phyloP scores from a whole-genome alignment of 2,888 invertebrate species.

The Luperina testacea region DNA sequence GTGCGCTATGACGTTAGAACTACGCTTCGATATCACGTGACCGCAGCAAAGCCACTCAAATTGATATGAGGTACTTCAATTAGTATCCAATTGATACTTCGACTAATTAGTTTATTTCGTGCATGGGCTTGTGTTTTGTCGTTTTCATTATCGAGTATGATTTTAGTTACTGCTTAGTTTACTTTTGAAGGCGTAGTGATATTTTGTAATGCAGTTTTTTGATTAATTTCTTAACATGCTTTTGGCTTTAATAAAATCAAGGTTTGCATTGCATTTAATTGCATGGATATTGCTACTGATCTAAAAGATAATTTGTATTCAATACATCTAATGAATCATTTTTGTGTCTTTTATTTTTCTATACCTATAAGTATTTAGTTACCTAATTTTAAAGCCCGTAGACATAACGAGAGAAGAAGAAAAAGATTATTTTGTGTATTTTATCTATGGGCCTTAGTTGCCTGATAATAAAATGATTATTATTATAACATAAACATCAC shows the following conservation, averaged over 20 bases:
- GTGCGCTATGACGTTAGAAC: constrained; percentile 46
- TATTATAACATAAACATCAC: too few species aligned
- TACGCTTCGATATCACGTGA: constrained; percentile 62
- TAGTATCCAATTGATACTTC: constrained; percentile 63
- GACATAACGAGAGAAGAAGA: too few species aligned
- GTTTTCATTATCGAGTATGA: background rate
- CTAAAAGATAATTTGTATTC: too few species aligned
- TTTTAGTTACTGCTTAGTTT: background rate
- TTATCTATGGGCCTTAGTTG: too few species aligned
- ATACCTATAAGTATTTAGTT: too few species aligned
- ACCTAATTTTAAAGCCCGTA: too few species aligned
- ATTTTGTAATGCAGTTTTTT: background rate
- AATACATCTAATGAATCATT: background rate
- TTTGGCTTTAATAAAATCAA: background rate
- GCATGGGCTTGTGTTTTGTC: background rate
- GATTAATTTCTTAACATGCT: background rate
- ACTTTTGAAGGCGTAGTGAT: background rate
- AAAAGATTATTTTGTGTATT: too few species aligned
- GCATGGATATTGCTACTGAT: background rate
- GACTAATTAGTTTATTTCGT: constrained; percentile 47
- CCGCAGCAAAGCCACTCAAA: constrained; percentile 69
- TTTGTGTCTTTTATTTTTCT: background rate
- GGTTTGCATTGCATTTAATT: background rate
- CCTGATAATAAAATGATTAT: too few species aligned
- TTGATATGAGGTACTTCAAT: constrained; percentile 65